Evolutionary conservation across 2,888 invertebrate genomes (phyloP).

Genomic region (Sminthurinus aureus): DNA sequence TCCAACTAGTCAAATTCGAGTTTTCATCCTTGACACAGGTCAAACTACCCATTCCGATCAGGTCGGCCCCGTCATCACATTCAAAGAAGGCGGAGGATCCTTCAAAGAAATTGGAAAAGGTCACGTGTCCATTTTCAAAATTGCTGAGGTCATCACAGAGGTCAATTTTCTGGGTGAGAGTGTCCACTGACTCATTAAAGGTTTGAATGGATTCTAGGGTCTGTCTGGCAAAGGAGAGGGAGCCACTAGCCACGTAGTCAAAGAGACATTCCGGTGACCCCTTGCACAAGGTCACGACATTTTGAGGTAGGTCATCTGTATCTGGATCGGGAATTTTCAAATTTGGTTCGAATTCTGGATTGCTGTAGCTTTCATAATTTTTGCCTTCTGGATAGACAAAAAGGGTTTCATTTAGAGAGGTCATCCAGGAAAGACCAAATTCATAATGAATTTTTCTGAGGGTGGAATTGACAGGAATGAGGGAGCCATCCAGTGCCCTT

Average conservation of each 20-base stretch:
- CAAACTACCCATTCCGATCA: neutral
- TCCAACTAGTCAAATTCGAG: neutral
- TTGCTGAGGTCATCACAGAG: neutral
- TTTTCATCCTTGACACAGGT: neutral
- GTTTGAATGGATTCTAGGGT: neutral
- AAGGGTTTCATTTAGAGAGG: neutral
- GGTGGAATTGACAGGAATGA: neutral
- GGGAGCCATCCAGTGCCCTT: neutral
- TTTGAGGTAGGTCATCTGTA: neutral
- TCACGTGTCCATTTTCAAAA: neutral
- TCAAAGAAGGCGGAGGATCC: neutral
- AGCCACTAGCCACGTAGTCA: neutral
- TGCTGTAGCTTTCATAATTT: neutral
- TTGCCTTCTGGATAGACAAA: neutral
- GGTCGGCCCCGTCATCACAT: neutral
- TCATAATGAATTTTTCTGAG: neutral
- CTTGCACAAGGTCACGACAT: neutral
- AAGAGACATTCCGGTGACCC: neutral
- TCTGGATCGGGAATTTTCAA: neutral
- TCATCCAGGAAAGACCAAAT: neutral
- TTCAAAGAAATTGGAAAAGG: neutral
- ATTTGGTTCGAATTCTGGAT: neutral
- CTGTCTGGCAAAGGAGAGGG: neutral
- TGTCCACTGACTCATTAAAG: neutral
- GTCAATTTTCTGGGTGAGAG: neutral